Evolutionary conservation across 1,140 invertebrate genomes (phyloP), one percentile per base, ranked within the genome.

Genomic region (Anoplophora glabripennis): DNA sequence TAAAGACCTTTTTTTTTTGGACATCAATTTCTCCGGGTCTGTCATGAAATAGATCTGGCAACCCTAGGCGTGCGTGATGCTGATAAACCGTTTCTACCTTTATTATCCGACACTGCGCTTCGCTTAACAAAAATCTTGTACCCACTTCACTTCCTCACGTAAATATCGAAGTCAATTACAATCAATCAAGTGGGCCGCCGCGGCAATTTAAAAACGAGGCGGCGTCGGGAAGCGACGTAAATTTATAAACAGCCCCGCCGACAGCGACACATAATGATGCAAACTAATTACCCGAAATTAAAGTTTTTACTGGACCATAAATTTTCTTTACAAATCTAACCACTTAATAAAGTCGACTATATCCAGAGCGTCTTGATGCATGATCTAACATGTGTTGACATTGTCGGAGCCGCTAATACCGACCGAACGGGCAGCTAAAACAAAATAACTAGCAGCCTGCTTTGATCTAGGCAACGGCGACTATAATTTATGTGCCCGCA

Each of bases 311-410:
- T 66, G 59, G 61, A 63, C 61, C 66, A 63, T 70, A 70, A 70
- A 70, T 70, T 68, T 63, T 51, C 61, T 42, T 64, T 68, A 70
- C 68, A 66, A 68, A 70, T 70, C 64, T 68, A 64, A 66, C 45
- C 58, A 56, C 53, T 63, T 65, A 61, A 65, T 63, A 67, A 59
- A 67, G 60, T 59, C 53, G 44, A 46, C 47, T 49, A n/a, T 14
- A 40, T n/a, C 38, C 38, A 40, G 38, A 17, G 15, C 21, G 15
- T 14, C 45, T 63, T 72, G 70, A 72, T 70, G 65, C 68, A 72
- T 69, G 68, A 72, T 72, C 70, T 66, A 72, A 72, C 70, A 72
- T 63, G 67, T 72, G 70, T 72, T 70, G 69, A 71, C 67, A 72
- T 63, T 67, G 67, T 66, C 63, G 53, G 49, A 17, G 11, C 33